These are phyloP conservation scores for Falco novaeseelandiae DNA, from an alignment of 2,797 vertebrate species.

Conservation along the genomic window DNA sequence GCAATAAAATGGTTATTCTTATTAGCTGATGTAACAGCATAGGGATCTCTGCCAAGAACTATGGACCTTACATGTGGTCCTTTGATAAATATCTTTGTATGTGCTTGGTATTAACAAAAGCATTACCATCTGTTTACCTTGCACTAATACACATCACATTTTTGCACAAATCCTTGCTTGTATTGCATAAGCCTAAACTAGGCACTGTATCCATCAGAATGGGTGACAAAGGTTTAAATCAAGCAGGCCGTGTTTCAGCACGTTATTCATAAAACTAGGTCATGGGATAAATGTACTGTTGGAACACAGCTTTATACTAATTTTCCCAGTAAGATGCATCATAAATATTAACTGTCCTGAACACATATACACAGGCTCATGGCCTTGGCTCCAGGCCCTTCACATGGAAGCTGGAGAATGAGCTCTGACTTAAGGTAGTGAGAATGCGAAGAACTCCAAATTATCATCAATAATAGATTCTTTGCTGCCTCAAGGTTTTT, in stretches of 20 bases:
- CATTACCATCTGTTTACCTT: constrained; percentile 73
- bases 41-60: constrained; percentile 60
- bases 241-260: constrained; percentile 65
- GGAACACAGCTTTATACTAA: constrained; percentile 66
- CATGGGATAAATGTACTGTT: constrained; percentile 66
- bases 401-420: constrained; percentile 39
- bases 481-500: background rate
- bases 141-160: constrained; percentile 60
- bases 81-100: constrained; percentile 68
- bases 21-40: constrained; percentile 41
- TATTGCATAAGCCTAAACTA: constrained; percentile 7
- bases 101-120: constrained; percentile 65
- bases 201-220: constrained; percentile 49
- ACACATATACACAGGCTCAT: constrained; percentile 43
- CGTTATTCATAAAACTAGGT: constrained; percentile 68
- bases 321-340: constrained; percentile 71
- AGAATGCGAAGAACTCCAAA: constrained; percentile 46
- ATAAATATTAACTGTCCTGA: constrained; percentile 74
- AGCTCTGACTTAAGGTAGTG: constrained; percentile 47
- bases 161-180: constrained; percentile 65
- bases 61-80: constrained; percentile 57
- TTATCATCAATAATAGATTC: background rate
- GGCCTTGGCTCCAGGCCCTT: constrained; percentile 57
- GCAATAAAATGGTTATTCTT: constrained; percentile 61
- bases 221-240: constrained; percentile 72